Conservation (phyloP, 2,797 vertebrate species). For the Bucorvus abyssinicus region DNA sequence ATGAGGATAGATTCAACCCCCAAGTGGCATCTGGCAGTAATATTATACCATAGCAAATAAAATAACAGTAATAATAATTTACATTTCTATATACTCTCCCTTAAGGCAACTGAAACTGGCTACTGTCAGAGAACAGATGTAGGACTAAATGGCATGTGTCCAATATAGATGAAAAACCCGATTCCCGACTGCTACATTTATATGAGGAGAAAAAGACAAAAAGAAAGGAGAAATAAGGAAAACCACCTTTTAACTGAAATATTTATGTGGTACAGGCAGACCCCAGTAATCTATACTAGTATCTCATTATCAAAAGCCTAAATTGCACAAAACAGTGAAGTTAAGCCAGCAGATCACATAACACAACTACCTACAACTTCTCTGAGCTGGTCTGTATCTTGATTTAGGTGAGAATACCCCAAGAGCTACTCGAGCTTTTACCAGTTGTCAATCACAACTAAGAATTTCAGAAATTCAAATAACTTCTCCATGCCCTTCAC, state of each 20-base stretch:
- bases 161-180: background rate
- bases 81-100: conserved; percentile 5
- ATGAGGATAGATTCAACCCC: background rate
- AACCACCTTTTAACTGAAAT: background rate
- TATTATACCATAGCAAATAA: conserved; percentile 18
- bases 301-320: background rate
- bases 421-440: background rate
- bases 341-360: background rate
- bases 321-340: background rate
- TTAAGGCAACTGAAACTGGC: conserved; percentile 34
- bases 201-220: background rate
- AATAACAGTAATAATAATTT: conserved; percentile 47
- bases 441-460: background rate
- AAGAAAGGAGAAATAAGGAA: background rate
- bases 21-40: conserved; percentile 17
- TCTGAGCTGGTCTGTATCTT: background rate
- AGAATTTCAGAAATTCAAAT: background rate
- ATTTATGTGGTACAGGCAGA: background rate
- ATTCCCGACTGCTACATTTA: background rate
- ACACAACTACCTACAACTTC: background rate
- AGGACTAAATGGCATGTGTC: background rate
- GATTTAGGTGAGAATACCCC: background rate
- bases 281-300: background rate
- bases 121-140: conserved; percentile 47
- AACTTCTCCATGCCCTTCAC: background rate